Evolutionary conservation across 2,888 invertebrate species (phyloP).

Genomic region (Andricus curvator): DNA sequence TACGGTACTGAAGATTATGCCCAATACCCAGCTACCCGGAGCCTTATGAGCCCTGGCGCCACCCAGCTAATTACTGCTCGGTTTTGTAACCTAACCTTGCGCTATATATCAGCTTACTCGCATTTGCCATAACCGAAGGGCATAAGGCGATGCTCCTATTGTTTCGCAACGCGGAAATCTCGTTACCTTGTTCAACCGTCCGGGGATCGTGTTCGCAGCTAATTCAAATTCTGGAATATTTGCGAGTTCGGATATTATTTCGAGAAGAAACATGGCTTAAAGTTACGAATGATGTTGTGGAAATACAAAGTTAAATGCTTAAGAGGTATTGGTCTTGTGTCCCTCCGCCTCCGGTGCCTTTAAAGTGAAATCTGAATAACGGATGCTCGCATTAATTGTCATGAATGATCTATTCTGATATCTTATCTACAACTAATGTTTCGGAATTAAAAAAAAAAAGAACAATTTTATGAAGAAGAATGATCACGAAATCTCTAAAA

Average conservation of each 20-base stretch:
- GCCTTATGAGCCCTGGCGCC: conserved; percentile 60
- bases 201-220: conserved; percentile 27
- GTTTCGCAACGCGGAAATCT: conserved; percentile 34
- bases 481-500: too few species aligned
- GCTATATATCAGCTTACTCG: conserved; percentile 67
- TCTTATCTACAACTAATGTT: background rate
- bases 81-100: conserved; percentile 72
- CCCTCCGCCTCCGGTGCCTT: background rate
- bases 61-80: conserved; percentile 68
- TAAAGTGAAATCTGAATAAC: background rate
- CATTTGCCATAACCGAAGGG: conserved; percentile 49
- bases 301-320: conserved; percentile 19
- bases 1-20: conserved; percentile 44
- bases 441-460: too few species aligned
- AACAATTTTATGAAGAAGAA: too few species aligned
- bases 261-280: background rate
- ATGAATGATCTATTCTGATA: background rate
- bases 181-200: conserved; percentile 27
- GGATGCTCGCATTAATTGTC: background rate
- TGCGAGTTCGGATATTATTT: background rate
- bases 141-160: conserved; percentile 33
- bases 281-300: background rate
- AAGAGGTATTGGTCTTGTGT: background rate
- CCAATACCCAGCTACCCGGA: conserved; percentile 41
- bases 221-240: conserved; percentile 28